Base-by-base conservation (phyloP, 2,888 invertebrate species). In the Apeira syringaria region DNA sequence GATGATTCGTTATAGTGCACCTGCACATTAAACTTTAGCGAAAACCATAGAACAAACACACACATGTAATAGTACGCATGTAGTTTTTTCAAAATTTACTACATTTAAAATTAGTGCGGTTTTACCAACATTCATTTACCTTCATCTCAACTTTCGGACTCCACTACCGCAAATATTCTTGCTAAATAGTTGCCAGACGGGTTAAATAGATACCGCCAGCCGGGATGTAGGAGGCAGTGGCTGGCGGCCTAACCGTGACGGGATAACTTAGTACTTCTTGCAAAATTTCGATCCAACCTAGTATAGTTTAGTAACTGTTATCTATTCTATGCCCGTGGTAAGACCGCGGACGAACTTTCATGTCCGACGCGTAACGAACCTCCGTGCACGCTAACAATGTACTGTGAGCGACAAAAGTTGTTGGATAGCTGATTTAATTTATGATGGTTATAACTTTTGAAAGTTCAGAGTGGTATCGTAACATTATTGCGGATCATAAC, bases 361-460 rank as follows among this genome's bases (percentile, higher is more conserved):
- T 57, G 58, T 63, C 56, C 58, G 54, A 43, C 50, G 56, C 54
- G 60, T 74, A 77, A 76, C 71, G 74, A 77, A 71, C 72, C 74
- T 53, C 52, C 56, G 49, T 29, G 48, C 41, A 47, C 53, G 53
- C 35, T 47, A 47, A 50, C 47, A 42, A 48, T 34, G 38, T 54
- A 50, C 28, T n/a, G 20, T 13, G 17, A 7, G 12, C 20, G 24
- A 40, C 7, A 33, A 9, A 40, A 39, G 15, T 11, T 26, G 1
- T 20, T 17, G 5, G 11, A 12, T 35, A 8, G 26, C 17, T 35
- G 20, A 1, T 12, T 1, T 33, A 9, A 24, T 9, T 24, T 24
- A 24, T 9, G 5, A 20, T 20, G 7, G 20, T 20, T 4, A 15
- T 15, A n/a, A n/a, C n/a, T n/a, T n/a, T n/a, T n/a, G n/a, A n/a